These are phyloP conservation scores for Lerista edwardsae DNA, from an alignment of 2,797 vertebrate genomes.

Conservation along the genomic window DNA sequence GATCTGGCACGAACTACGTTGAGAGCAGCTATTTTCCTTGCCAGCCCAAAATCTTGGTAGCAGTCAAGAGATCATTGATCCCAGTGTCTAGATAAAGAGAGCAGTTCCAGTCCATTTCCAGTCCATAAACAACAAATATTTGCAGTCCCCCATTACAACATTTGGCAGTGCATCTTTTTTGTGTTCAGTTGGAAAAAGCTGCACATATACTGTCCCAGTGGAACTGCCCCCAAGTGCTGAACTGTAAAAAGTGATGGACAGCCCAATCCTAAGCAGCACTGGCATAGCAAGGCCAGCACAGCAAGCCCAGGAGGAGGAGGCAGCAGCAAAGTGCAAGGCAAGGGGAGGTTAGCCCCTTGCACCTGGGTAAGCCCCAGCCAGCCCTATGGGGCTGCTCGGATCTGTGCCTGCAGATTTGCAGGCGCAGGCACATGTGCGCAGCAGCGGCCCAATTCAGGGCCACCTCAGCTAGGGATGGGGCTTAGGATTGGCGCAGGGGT, in stretches of 20 bases:
- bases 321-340: too few relatives aligned
- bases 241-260: conserved; percentile 22
- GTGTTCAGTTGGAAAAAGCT: background rate
- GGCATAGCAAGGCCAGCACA: too few relatives aligned
- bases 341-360: too few relatives aligned
- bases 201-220: conserved; percentile 30
- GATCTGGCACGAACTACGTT: background rate
- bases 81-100: conserved; percentile 28
- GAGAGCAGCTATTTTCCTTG: background rate
- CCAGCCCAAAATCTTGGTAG: background rate
- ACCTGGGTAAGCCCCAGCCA: too few relatives aligned
- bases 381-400: too few relatives aligned
- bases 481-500: too few relatives aligned
- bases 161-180: background rate
- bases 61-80: conserved; percentile 35
- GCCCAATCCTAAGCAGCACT: too few relatives aligned
- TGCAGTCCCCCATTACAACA: background rate
- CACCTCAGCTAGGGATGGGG: too few relatives aligned
- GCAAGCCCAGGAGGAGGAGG: too few relatives aligned
- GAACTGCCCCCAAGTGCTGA: background rate
- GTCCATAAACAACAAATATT: conserved; percentile 12
- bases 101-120: background rate
- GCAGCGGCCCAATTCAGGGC: too few relatives aligned
- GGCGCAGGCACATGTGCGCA: too few relatives aligned
- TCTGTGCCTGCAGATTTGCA: too few relatives aligned